A percentile compares a stretch with the other conserved stretches of the same genome.
These are phyloP conservation scores for Ramphastos sulfuratus DNA, from an alignment of 2,113 vertebrate genomes.

Conservation along the genomic window DNA sequence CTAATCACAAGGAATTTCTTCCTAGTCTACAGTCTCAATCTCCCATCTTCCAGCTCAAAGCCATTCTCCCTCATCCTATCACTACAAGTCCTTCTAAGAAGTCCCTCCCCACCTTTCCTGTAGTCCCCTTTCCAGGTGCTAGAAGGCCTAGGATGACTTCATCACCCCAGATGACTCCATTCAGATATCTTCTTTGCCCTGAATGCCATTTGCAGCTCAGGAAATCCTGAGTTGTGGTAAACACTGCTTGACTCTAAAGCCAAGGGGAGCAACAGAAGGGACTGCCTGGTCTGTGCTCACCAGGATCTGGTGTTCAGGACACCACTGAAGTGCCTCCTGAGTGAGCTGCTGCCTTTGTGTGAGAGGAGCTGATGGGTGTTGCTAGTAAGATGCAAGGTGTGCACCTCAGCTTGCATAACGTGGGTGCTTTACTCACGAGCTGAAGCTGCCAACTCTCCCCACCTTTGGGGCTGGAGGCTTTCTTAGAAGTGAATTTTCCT, in stretches of 20 bases:
- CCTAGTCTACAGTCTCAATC: no score
- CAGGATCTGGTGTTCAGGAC: not conserved
- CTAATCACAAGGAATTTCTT: no score
- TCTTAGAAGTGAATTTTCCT: no score
- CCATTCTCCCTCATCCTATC: no score
- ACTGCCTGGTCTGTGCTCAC: not conserved
- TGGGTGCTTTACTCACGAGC: not conserved
- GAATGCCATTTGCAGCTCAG: not conserved
- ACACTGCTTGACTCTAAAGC: not conserved
- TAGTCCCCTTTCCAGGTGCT: no score
- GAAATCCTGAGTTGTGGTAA: not conserved
- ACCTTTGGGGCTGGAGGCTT: no score
- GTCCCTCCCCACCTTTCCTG: no score
- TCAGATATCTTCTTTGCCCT: not conserved
- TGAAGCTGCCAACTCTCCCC: not conserved
- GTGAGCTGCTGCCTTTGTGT: no score
- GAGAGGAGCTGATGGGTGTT: constrained; percentile 1
- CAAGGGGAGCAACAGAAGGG: not conserved
- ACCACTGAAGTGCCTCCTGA: not conserved
- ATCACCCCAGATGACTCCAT: not conserved
- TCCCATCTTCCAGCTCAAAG: no score
- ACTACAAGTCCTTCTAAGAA: no score
- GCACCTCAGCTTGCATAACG: not conserved
- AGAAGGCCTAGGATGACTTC: no score
- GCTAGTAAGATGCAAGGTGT: constrained; percentile 11